Conservation (phyloP, 2,888 invertebrate species). For the Macroteleia sp. region DNA sequence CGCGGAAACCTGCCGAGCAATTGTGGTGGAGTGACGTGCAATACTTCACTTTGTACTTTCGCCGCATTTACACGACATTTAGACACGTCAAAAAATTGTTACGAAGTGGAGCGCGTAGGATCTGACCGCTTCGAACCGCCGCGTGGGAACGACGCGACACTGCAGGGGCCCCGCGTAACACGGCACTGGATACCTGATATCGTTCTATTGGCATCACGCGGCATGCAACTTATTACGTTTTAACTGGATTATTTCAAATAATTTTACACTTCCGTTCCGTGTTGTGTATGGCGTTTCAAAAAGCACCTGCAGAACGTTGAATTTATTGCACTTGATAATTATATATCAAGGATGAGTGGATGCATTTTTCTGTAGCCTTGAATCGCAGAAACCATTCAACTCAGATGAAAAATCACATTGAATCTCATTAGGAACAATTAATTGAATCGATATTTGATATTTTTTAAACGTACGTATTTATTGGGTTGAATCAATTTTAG, state of each 20-base stretch:
- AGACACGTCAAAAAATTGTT: slow-evolving; percentile 33
- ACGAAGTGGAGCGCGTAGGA: slow-evolving; percentile 47
- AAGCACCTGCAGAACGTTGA: slow-evolving; percentile 35
- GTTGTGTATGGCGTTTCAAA: slow-evolving; percentile 36
- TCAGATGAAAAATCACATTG: background rate
- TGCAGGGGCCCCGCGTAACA: slow-evolving; percentile 56
- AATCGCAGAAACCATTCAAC: slow-evolving; percentile 9
- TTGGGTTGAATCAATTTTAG: background rate
- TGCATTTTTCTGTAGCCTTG: slow-evolving; percentile 11
- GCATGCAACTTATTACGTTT: slow-evolving; percentile 42
- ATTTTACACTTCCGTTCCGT: slow-evolving; percentile 47
- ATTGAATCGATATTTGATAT: slow-evolving; percentile 4
- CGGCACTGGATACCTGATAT: slow-evolving; percentile 56
- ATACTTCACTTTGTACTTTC: slow-evolving; percentile 53
- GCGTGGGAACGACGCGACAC: slow-evolving; percentile 56
- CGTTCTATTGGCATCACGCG: slow-evolving; percentile 38
- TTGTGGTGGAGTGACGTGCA: slow-evolving; percentile 35
- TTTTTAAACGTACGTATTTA: background rate
- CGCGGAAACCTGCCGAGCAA: slow-evolving; percentile 28
- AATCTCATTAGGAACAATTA: slow-evolving; percentile 1
- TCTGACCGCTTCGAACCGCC: slow-evolving; percentile 35
- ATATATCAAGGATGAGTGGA: slow-evolving; percentile 19
- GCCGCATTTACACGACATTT: slow-evolving; percentile 40
- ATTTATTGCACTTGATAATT: slow-evolving; percentile 46
- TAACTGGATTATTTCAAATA: slow-evolving; percentile 51